Evolutionary conservation across 2,113 vertebrate genomes (phyloP), one percentile per base, ranked within the genome.

Genomic region (Nothobranchius furzeri): DNA sequence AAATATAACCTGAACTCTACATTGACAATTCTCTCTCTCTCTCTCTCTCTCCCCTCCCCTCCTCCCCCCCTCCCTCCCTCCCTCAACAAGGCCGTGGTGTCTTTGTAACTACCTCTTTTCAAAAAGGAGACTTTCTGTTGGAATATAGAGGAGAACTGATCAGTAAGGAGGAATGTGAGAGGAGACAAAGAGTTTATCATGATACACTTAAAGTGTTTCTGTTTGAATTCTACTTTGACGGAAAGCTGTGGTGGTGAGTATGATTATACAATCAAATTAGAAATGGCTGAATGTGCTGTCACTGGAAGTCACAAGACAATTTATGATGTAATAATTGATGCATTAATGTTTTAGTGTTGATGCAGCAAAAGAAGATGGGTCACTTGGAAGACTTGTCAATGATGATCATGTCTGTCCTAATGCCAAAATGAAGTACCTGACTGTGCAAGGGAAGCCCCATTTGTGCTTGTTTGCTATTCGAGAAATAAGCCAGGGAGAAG

Each of bases 111-210:
- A 20, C 13, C 12, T 20, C 24, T 2, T 63, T 71, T 20, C 11
- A 36, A 48, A 71, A 71, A 42, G 51, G 68, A 55, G 68, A 71
- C 52, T 63, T 71, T 63, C 60, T 71, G 30, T 36, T 63, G 2
- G 68, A 71, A 9, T 63, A 63, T 36, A 37, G 17, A 63, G 42
- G 17, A 63, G 42, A 71, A 15, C 17, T 71, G 20, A 63, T 71
- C 17, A 25, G 45, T 25, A 48, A 17, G 20, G 52, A 40, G 14
- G 60, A 71, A 63, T 37, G 43, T 25, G 25, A 56, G 36, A 55
- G 43, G 30, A 46, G 68, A 11, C 45, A 46, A 9, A 63, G 10
- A 24, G 9, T 20, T 13, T 63, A 56, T 35, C 42, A 42, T 46
- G 15, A 60, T 17, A 43, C 7, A 17, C 13, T 40, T 9, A 35